These are phyloP conservation scores for Periplaneta americana DNA, from an alignment of 1,140 invertebrate species.

Conservation along the genomic window DNA sequence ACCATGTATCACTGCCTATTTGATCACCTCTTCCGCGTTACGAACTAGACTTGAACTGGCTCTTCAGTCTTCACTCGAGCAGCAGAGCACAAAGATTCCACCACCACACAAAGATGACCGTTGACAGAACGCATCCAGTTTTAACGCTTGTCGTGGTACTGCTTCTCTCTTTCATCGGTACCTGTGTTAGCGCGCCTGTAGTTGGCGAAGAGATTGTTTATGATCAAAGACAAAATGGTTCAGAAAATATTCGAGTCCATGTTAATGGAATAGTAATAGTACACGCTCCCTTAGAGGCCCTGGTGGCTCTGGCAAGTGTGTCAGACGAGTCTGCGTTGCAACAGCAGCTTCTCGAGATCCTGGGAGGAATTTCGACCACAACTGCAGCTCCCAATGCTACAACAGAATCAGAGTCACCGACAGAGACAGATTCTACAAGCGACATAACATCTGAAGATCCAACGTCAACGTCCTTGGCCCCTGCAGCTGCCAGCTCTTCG, in stretches of 20 bases:
- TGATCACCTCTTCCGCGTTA: not conserved
- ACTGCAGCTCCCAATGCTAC: too few relatives aligned
- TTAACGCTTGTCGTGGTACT: not conserved
- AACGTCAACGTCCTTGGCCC: not conserved
- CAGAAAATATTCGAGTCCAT: slow-evolving; percentile 58
- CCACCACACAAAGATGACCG: not conserved
- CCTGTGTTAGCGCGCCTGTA: not conserved
- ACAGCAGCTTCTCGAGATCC: not conserved
- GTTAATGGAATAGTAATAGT: slow-evolving; percentile 58
- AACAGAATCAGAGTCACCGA: not conserved
- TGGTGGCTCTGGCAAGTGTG: not conserved
- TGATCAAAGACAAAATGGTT: slow-evolving; percentile 65
- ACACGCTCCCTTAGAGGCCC: slow-evolving; percentile 42
- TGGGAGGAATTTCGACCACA: not conserved
- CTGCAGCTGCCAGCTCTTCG: not conserved
- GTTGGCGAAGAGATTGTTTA: slow-evolving; percentile 28
- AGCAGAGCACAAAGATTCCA: too few relatives aligned
- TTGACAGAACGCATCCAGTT: not conserved
- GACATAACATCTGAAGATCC: not conserved
- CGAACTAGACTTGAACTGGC: not conserved
- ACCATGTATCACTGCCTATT: not conserved
- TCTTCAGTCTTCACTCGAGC: not conserved
- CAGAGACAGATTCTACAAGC: too few relatives aligned
- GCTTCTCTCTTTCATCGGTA: not conserved
- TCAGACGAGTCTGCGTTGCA: not conserved